Conservation (phyloP, 1,140 invertebrate genomes). For the Pogonomyrmex barbatus region DNA sequence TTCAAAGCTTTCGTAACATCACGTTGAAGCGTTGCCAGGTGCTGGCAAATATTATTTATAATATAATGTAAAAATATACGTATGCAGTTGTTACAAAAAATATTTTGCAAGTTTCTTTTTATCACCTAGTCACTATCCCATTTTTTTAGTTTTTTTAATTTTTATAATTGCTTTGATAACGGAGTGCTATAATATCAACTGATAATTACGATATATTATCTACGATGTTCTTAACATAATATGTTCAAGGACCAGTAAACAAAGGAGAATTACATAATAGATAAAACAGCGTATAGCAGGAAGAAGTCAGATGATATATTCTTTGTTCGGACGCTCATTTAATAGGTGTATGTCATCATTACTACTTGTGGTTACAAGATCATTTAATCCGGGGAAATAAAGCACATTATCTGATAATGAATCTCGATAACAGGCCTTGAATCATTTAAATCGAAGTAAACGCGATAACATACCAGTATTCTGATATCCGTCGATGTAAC, state of each 20-base stretch:
- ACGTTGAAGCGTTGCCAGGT: neutral
- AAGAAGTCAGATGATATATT: slow-evolving; percentile 21
- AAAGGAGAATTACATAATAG: slow-evolving; percentile 43
- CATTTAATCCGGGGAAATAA: no score
- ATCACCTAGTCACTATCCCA: neutral
- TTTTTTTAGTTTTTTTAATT: neutral
- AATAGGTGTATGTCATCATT: neutral
- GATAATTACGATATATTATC: slow-evolving; percentile 16
- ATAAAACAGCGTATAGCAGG: neutral
- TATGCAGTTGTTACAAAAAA: slow-evolving; percentile 21
- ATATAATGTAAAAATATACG: slow-evolving; percentile 10
- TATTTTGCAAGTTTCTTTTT: slow-evolving; percentile 8
- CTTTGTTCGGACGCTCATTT: neutral
- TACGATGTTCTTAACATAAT: neutral
- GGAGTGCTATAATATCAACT: neutral
- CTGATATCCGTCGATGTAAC: slow-evolving; percentile 19
- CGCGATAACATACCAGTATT: slow-evolving; percentile 14
- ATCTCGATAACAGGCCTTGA: neutral
- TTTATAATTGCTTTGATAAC: neutral
- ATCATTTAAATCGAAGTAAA: slow-evolving; percentile 20
- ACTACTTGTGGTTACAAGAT: neutral
- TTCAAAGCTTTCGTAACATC: neutral
- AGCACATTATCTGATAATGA: neutral
- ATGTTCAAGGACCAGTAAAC: neutral
- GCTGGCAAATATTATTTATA: slow-evolving; percentile 32